A percentile compares a stretch with the other conserved stretches of the same genome.
Evolutionary conservation across 2,113 vertebrate species (phyloP).

Genomic region (Leucopsar rothschildi): DNA sequence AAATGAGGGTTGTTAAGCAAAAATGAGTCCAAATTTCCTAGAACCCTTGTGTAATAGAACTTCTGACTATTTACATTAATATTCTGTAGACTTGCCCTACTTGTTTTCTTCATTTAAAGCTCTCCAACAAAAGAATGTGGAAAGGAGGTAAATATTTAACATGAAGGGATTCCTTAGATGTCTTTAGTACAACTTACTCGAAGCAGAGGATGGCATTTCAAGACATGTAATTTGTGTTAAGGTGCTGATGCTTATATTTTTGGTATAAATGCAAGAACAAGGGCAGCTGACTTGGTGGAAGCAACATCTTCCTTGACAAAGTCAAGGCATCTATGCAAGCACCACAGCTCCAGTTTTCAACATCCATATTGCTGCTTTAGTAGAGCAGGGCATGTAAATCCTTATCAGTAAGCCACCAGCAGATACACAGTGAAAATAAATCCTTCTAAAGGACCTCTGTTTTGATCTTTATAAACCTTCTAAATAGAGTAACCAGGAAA

Average conservation of each 20-base stretch:
- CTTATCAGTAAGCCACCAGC: not conserved
- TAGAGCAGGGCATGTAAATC: not conserved
- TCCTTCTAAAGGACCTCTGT: not conserved
- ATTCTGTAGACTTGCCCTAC: not conserved
- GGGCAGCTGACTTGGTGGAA: not conserved
- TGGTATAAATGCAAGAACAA: not conserved
- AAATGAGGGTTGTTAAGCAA: not conserved
- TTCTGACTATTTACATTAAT: not conserved
- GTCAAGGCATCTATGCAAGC: not conserved
- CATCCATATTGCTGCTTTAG: not conserved
- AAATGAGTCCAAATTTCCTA: not conserved
- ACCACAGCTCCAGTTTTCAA: not conserved
- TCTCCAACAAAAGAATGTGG: not conserved
- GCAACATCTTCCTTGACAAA: not conserved
- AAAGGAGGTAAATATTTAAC: conserved; percentile 30
- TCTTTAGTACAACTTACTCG: not conserved
- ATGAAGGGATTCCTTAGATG: not conserved
- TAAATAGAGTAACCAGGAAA: not conserved
- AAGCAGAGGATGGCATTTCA: not conserved
- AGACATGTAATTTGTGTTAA: not conserved
- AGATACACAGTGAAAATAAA: not conserved
- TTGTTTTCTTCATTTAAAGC: not conserved
- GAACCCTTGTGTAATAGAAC: not conserved
- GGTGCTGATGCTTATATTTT: not conserved
- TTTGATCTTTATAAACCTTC: not conserved